Conservation (phyloP, 2,113 vertebrate species). For the Montifringilla adamsi region DNA sequence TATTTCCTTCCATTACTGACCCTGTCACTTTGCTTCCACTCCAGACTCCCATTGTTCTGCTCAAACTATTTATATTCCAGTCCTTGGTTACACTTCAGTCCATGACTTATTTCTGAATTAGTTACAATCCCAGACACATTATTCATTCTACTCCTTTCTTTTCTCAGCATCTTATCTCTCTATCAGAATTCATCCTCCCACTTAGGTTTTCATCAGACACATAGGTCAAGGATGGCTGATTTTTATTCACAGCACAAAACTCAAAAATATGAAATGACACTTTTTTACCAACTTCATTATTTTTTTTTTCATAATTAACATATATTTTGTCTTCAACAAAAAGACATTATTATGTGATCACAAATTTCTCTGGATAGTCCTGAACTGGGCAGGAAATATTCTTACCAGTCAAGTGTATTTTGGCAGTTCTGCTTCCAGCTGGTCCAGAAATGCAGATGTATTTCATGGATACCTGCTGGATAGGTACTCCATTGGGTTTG, state of each 20-base stretch:
- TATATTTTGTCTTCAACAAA: background rate
- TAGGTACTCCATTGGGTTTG: background rate
- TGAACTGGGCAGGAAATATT: background rate
- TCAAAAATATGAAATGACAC: background rate
- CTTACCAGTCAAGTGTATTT: background rate
- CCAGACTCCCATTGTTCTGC: background rate
- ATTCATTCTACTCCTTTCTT: conserved; percentile 20
- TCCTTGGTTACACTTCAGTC: background rate
- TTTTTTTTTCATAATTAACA: background rate
- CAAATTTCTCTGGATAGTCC: background rate
- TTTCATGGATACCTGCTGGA: background rate
- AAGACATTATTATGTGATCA: background rate
- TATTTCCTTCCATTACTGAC: background rate
- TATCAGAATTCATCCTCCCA: background rate
- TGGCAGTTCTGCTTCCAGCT: background rate
- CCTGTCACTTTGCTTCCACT: background rate
- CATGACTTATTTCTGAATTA: conserved; percentile 61
- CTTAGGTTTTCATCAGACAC: background rate
- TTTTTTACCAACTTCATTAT: background rate
- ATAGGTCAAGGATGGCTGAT: background rate
- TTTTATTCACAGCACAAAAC: background rate
- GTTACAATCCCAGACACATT: conserved; percentile 13
- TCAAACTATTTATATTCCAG: conserved; percentile 44
- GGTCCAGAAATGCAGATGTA: background rate
- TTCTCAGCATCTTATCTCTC: conserved; percentile 5